Conservation (phyloP, 2,888 invertebrate genomes). For the Oxytorus armatus region DNA sequence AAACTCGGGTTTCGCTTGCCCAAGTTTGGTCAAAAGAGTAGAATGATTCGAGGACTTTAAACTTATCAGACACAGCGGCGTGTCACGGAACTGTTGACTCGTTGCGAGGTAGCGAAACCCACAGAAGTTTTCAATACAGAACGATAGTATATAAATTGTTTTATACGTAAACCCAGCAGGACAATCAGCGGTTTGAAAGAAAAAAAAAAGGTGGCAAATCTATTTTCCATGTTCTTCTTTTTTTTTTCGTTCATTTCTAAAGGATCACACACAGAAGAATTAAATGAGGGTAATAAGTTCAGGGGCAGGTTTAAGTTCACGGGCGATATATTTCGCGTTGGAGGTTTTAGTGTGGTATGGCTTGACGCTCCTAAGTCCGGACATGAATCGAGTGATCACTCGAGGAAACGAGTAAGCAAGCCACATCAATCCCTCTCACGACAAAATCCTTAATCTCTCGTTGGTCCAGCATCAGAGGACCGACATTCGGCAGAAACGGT, state of each 20-base stretch:
- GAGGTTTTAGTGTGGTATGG: background rate
- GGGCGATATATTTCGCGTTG: background rate
- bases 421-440: slow-evolving; percentile 45
- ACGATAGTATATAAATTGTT: background rate
- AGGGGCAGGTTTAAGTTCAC: background rate
- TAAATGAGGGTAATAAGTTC: background rate
- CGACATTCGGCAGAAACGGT: slow-evolving; percentile 6
- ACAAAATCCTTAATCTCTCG: slow-evolving; percentile 56
- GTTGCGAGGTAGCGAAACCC: too few relatives aligned
- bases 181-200: too few relatives aligned
- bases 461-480: slow-evolving; percentile 29
- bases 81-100: too few relatives aligned
- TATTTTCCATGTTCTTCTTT: background rate
- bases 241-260: background rate
- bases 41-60: too few relatives aligned
- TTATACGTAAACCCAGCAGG: too few relatives aligned
- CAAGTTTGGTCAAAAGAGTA: too few relatives aligned
- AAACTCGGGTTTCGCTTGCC: too few relatives aligned
- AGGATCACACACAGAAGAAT: background rate
- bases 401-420: slow-evolving; percentile 41
- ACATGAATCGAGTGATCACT: slow-evolving; percentile 44
- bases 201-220: too few relatives aligned
- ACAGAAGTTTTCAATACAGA: background rate
- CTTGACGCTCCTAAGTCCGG: background rate
- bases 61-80: too few relatives aligned